Conservation (phyloP, 2,113 vertebrate species). For the Galemys pyrenaicus region DNA sequence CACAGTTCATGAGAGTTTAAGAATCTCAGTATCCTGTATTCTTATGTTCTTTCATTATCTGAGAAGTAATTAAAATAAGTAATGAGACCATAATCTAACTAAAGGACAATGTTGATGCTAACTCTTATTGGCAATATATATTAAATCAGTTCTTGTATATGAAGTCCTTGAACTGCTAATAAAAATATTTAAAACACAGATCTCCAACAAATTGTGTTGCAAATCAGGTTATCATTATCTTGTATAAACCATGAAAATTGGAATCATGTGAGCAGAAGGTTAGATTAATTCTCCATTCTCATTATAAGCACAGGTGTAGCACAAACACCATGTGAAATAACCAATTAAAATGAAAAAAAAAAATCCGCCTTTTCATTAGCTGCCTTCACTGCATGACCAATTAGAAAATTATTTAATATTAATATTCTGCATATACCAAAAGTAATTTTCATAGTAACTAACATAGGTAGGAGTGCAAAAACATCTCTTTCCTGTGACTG, state of each 20-base stretch:
- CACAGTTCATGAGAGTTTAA: constrained; percentile 11
- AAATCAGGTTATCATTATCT: constrained; percentile 88
- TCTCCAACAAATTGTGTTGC: constrained; percentile 79
- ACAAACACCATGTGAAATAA: constrained; percentile 92
- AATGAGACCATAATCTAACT: background rate
- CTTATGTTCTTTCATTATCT: constrained; percentile 41
- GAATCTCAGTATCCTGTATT: constrained; percentile 43
- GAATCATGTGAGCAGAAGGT: constrained; percentile 92
- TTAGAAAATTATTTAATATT: constrained; percentile 96
- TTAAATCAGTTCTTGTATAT: constrained; percentile 69
- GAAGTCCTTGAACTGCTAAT: constrained; percentile 66
- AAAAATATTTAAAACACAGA: constrained; percentile 74
- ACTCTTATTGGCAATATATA: constrained; percentile 49
- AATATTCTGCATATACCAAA: constrained; percentile 93
- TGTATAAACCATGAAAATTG: constrained; percentile 90
- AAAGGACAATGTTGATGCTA: background rate
- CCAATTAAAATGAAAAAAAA: constrained; percentile 96
- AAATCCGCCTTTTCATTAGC: constrained; percentile 94
- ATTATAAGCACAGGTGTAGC: constrained; percentile 96
- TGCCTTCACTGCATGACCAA: constrained; percentile 95
- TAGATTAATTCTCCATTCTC: constrained; percentile 93
- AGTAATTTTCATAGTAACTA: constrained; percentile 90
- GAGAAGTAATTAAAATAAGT: constrained; percentile 70
- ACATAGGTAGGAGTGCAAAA: constrained; percentile 74
- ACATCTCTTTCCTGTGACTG: constrained; percentile 8